Evolutionary conservation across 2,797 vertebrate species (phyloP), one percentile per base, ranked within the genome.

Genomic region (Clarias laeviceps): DNA sequence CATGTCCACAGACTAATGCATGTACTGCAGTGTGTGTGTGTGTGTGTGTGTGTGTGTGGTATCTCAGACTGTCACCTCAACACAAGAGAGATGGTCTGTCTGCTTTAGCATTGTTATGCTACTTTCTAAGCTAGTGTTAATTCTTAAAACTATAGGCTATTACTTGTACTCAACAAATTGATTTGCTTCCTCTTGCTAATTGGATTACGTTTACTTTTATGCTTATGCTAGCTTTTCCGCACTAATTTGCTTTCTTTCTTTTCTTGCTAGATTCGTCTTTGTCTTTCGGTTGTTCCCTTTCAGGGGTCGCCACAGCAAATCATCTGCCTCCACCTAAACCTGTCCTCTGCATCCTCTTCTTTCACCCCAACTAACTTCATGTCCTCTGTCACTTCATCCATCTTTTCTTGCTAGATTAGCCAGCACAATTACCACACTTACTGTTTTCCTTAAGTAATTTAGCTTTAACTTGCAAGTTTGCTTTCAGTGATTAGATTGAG

Each of bases 31-130:
- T 64, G 29, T 37, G 74, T 59, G 50, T 54, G 18, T 70, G 68
- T 70, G 68, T 70, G 68, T 78, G 57, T 80, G 61, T 65, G 61
- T 80, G 59, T 80, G 78, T 80, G 59, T 80, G 29, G 9, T 50
- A 50, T 50, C 45, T 50, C 18, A 32, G 64, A 27, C 11, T 65
- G 64, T 65, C n/a, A 50, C 45, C 45, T 50, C 7, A 50, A 50
- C 45, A 50, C 14, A 14, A 50, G 45, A 50, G 45, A 50, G 45
- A 12, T n/a, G 27, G 72, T 15, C 40, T 74, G 68, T 70, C 32
- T 70, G 32, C 29, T 24, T 79, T 62, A 61, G 32, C 32, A 56
- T 27, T 2, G 20, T 27, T 14, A 14, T 73, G 73, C 73, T 57
- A 29, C 15, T 22, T 29, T 56, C 24, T 11, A 9, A 24, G 18